Conservation (phyloP, 2,888 invertebrate species). For the Synergus gifuensis region DNA sequence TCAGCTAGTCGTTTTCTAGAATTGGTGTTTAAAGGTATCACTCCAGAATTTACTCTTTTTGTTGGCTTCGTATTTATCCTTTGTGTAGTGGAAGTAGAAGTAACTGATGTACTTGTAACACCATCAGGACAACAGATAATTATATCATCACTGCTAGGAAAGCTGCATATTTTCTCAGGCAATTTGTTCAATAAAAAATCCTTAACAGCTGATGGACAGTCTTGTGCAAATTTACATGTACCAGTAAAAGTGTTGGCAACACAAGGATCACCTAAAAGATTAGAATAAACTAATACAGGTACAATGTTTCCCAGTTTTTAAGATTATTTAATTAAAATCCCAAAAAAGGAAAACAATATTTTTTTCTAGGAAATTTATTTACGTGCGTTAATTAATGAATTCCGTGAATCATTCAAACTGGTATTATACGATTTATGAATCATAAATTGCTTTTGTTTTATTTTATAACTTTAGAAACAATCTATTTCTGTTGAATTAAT, state of each 20-base stretch:
- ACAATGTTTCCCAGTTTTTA: too few relatives aligned
- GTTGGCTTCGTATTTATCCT: not conserved
- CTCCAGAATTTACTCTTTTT: not conserved
- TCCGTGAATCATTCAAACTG: constrained; percentile 12
- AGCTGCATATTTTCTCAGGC: constrained; percentile 62
- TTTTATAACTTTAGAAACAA: too few relatives aligned
- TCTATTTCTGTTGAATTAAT: too few relatives aligned
- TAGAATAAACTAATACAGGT: too few relatives aligned
- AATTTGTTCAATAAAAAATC: constrained; percentile 61
- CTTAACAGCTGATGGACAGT: constrained; percentile 62
- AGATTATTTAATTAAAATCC: not conserved
- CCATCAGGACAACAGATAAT: constrained; percentile 69
- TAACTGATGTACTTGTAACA: not conserved
- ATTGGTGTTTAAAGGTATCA: not conserved
- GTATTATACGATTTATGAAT: constrained; percentile 1
- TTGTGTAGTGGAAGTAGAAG: constrained; percentile 24
- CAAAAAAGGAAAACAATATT: not conserved
- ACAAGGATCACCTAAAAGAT: constrained; percentile 60
- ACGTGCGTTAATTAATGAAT: not conserved
- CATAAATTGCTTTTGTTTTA: not conserved
- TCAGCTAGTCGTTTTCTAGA: constrained; percentile 10
- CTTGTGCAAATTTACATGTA: constrained; percentile 55
- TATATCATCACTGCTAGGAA: constrained; percentile 52
- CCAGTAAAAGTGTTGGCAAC: constrained; percentile 53
- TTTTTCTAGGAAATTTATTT: not conserved